These are phyloP conservation scores for Galendromus occidentalis DNA, from an alignment of 1,140 invertebrate species.

Conservation along the genomic window DNA sequence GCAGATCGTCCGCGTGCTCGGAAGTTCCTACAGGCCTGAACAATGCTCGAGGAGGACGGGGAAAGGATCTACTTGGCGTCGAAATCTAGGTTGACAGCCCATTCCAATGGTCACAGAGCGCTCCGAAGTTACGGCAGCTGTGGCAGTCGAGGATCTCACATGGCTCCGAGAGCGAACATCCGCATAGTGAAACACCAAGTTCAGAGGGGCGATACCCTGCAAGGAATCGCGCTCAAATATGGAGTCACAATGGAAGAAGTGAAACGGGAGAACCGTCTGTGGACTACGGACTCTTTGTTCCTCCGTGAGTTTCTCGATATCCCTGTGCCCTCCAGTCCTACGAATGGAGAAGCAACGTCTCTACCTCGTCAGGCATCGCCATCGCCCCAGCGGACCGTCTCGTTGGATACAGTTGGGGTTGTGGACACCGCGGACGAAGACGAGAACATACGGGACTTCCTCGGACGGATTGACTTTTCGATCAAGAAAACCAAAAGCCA, in stretches of 20 bases:
- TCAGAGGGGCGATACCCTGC: constrained; percentile 59
- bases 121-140: constrained; percentile 53
- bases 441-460: constrained; percentile 39
- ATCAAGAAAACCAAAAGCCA: constrained; percentile 62
- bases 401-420: background rate
- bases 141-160: constrained; percentile 53
- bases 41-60: constrained; percentile 7
- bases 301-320: constrained; percentile 56
- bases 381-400: background rate
- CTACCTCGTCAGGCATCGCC: constrained; percentile 9
- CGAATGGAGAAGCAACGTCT: constrained; percentile 19
- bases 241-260: constrained; percentile 77
- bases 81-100: background rate
- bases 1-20: too few species aligned
- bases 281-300: constrained; percentile 70
- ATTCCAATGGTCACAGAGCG: background rate
- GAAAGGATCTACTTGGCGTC: constrained; percentile 6
- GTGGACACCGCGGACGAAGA: background rate
- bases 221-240: constrained; percentile 77
- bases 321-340: constrained; percentile 42
- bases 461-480: constrained; percentile 63
- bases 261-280: constrained; percentile 59
- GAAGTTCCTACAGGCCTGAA: background rate
- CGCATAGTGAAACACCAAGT: constrained; percentile 57
- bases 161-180: constrained; percentile 35